Percentiles rank a stretch among this genome's conserved stretches.
These are phyloP conservation scores for Spheniscus humboldti DNA, from an alignment of 2,797 vertebrate genomes.

Conservation along the genomic window DNA sequence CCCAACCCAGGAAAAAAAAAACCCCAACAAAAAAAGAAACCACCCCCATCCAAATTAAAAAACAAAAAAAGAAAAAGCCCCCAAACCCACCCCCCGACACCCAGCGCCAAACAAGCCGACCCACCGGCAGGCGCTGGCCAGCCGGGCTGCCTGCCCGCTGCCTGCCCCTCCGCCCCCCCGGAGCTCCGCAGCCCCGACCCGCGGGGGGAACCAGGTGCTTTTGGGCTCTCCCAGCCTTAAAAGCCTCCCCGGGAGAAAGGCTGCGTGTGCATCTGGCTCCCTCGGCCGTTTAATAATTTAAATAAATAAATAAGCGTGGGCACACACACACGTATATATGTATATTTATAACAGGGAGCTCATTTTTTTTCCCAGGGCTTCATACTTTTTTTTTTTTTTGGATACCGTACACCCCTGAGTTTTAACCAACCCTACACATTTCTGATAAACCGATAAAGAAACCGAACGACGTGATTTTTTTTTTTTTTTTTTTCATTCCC, in stretches of 20 bases:
- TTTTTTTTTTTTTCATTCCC: too few species aligned
- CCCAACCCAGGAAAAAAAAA: neutral
- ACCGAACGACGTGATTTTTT: neutral
- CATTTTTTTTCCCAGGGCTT: neutral
- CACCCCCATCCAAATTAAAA: neutral
- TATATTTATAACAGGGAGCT: neutral
- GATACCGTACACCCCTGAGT: neutral
- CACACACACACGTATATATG: neutral
- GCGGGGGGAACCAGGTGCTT: slow-evolving; percentile 51
- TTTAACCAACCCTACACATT: slow-evolving; percentile 13
- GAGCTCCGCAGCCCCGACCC: neutral
- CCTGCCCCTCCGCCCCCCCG: neutral
- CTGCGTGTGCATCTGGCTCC: slow-evolving; percentile 27
- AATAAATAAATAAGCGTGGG: slow-evolving; percentile 53
- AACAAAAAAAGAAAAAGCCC: neutral
- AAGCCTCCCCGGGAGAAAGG: neutral
- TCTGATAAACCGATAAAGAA: slow-evolving; percentile 5
- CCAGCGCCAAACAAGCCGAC: neutral
- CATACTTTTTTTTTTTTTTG: neutral
- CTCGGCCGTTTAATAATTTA: slow-evolving; percentile 38
- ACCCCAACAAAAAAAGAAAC: neutral
- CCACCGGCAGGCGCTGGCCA: neutral
- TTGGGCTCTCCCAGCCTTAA: slow-evolving; percentile 1
- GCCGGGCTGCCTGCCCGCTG: neutral
- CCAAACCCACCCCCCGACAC: too few species aligned